Conservation (phyloP, 2,888 invertebrate species). For the Mantis religiosa region DNA sequence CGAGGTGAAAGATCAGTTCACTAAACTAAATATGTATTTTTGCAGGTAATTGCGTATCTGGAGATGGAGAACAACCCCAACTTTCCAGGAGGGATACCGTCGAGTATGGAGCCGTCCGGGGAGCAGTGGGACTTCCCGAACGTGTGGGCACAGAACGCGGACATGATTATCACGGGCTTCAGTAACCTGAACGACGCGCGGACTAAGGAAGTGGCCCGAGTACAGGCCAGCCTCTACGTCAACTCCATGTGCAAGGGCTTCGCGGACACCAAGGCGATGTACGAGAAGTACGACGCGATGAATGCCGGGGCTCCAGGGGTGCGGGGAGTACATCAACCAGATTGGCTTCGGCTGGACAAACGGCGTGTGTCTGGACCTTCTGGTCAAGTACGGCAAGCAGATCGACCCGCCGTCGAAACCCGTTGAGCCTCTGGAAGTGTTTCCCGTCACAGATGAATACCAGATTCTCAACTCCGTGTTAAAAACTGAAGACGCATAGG, state of each 20-base stretch:
- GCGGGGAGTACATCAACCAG: slow-evolving; percentile 74
- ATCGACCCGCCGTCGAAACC: slow-evolving; percentile 28
- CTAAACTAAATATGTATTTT: no score
- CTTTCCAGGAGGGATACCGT: slow-evolving; percentile 64
- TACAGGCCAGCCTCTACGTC: slow-evolving; percentile 67
- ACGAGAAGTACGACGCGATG: slow-evolving; percentile 68
- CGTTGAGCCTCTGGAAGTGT: neutral
- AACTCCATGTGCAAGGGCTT: slow-evolving; percentile 62
- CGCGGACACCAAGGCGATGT: slow-evolving; percentile 61
- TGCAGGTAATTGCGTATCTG: slow-evolving; percentile 51
- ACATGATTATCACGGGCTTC: slow-evolving; percentile 66
- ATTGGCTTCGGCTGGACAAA: slow-evolving; percentile 79
- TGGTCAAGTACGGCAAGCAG: slow-evolving; percentile 52
- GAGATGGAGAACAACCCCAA: slow-evolving; percentile 44
- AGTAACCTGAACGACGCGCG: slow-evolving; percentile 45
- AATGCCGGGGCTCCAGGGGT: slow-evolving; percentile 64
- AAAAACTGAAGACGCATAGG: no score
- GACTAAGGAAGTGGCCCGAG: slow-evolving; percentile 55
- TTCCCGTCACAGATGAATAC: neutral
- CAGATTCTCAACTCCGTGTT: no score
- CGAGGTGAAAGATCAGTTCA: no score
- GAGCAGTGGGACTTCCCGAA: slow-evolving; percentile 82
- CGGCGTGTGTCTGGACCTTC: slow-evolving; percentile 63
- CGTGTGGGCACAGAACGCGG: slow-evolving; percentile 80
- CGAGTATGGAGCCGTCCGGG: slow-evolving; percentile 60